These are phyloP conservation scores for Taurulus bubalis DNA, from an alignment of 2,113 vertebrate species.

Conservation along the genomic window DNA sequence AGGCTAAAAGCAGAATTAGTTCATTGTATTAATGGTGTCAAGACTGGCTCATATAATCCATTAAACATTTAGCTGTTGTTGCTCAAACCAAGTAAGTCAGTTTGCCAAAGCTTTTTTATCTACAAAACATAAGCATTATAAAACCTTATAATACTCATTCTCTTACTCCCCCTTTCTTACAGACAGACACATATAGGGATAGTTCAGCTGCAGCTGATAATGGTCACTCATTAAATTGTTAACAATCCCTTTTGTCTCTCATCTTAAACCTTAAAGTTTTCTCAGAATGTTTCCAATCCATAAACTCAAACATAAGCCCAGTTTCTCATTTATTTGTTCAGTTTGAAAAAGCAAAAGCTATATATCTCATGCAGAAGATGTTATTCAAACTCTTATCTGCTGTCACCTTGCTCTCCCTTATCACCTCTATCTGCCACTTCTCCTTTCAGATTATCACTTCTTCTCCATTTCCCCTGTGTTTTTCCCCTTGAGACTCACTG, in stretches of 20 bases:
- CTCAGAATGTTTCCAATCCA: not conserved
- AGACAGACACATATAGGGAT: not conserved
- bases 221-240: conserved; percentile 2
- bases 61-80: not conserved
- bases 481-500: conserved; percentile 38
- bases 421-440: not conserved
- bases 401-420: not conserved
- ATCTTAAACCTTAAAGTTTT: not conserved
- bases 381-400: conserved; percentile 12
- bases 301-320: not conserved
- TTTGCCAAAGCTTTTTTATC: not conserved
- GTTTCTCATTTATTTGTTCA: not conserved
- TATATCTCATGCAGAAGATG: not conserved
- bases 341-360: not conserved
- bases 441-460: not conserved
- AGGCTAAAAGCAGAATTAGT: not conserved
- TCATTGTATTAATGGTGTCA: not conserved
- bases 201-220: conserved; percentile 4
- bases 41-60: not conserved
- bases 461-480: not conserved
- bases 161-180: not conserved
- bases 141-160: not conserved
- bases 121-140: not conserved
- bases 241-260: not conserved
- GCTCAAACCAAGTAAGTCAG: not conserved